These are phyloP conservation scores for Lucifuga dentata DNA, from an alignment of 2,113 vertebrate genomes.

Conservation along the genomic window DNA sequence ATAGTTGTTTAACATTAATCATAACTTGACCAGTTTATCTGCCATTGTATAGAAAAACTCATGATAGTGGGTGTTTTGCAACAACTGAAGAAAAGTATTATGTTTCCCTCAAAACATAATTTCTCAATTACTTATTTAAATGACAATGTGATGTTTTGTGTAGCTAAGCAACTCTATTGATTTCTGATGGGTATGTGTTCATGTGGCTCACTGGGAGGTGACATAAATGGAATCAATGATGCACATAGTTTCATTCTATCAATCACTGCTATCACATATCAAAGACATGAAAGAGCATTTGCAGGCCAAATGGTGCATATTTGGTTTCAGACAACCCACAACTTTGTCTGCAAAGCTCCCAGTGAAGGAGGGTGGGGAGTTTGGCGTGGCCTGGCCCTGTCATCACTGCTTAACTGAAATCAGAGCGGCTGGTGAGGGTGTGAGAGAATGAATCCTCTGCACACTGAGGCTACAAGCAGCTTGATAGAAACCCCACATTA, in stretches of 20 bases:
- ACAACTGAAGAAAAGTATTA: too few species aligned
- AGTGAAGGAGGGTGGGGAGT: conserved; percentile 25
- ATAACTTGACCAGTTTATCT: too few species aligned
- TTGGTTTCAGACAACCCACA: conserved; percentile 56
- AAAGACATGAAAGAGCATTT: conserved; percentile 55
- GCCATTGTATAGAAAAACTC: too few species aligned
- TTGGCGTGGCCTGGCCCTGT: conserved; percentile 34
- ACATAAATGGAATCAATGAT: conserved; percentile 22
- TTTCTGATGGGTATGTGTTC: too few species aligned
- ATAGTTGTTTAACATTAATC: too few species aligned
- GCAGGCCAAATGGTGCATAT: conserved; percentile 57
- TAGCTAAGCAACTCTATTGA: too few species aligned
- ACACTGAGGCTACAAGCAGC: conserved; percentile 9
- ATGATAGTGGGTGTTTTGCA: too few species aligned
- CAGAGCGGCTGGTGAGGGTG: conserved; percentile 42
- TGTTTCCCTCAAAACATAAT: too few species aligned
- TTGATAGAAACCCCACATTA: conserved; percentile 54
- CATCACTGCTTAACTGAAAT: conserved; percentile 67
- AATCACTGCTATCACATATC: conserved; percentile 66
- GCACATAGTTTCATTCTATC: conserved; percentile 47
- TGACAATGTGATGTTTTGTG: too few species aligned
- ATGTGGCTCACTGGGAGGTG: background rate
- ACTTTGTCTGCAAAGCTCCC: background rate
- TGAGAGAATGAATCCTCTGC: conserved; percentile 20
- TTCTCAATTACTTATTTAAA: too few species aligned